Conservation (phyloP, 2,113 vertebrate genomes). For the Sardina pilchardus region DNA sequence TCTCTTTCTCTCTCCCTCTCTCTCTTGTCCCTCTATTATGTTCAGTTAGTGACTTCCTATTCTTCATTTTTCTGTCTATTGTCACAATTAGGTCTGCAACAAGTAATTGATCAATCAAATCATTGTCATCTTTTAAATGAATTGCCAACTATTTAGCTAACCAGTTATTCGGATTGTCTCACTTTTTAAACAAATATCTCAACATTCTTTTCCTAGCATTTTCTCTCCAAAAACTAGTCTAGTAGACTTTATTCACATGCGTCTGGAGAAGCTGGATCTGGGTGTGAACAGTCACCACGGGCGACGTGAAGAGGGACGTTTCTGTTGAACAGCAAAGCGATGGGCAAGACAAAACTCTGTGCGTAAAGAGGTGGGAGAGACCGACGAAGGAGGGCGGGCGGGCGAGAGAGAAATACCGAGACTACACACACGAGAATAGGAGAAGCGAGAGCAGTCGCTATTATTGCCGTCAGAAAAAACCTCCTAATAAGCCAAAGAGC, state of each 20-base stretch:
- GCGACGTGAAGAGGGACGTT: neutral
- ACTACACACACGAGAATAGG: neutral
- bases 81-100: too few relatives aligned
- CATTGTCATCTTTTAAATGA: too few relatives aligned
- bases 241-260: neutral
- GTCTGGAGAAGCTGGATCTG: neutral
- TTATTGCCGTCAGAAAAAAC: conserved; percentile 30
- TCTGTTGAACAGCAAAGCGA: neutral
- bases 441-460: neutral
- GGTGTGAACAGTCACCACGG: neutral
- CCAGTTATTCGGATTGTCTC: too few relatives aligned
- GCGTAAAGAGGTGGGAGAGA: neutral
- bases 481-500: conserved; percentile 25
- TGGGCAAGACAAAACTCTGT: neutral
- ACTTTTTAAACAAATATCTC: too few relatives aligned
- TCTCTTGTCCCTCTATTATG: too few relatives aligned
- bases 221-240: too few relatives aligned
- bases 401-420: conserved; percentile 23
- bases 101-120: too few relatives aligned
- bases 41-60: too few relatives aligned
- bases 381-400: neutral
- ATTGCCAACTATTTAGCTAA: too few relatives aligned
- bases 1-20: too few relatives aligned
- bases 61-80: too few relatives aligned
- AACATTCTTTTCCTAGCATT: too few relatives aligned